phyloP scores from a whole-genome alignment of 53 echinoderm and acorn worm genomes.

The Antedon mediterranea region DNA sequence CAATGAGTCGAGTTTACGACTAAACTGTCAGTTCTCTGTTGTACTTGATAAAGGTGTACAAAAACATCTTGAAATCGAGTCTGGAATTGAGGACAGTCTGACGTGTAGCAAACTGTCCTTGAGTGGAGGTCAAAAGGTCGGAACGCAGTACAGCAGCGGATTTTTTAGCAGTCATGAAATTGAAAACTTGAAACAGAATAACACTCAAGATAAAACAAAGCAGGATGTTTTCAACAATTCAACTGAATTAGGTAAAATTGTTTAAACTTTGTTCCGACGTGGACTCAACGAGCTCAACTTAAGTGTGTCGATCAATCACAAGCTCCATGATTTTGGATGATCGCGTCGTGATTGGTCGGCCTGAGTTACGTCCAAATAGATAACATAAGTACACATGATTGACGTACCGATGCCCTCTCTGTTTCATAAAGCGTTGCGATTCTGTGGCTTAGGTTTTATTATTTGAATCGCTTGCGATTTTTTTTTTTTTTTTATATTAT shows the following conservation, averaged over 20 bases:
- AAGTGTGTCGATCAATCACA: no score
- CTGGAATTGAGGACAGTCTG: not conserved
- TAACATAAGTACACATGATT: no score
- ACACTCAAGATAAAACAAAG: not conserved
- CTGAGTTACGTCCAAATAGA: no score
- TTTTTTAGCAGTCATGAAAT: not conserved
- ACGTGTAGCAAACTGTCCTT: not conserved
- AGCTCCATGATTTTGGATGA: no score
- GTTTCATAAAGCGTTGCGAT: no score
- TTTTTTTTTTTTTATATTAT: no score
- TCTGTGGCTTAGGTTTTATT: no score
- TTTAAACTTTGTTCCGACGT: no score
- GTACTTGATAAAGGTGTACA: not conserved
- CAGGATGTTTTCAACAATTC: not conserved
- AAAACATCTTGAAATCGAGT: not conserved
- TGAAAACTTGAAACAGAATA: not conserved
- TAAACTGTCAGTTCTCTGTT: not conserved
- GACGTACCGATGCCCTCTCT: no score
- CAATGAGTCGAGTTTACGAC: not conserved
- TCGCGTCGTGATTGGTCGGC: no score
- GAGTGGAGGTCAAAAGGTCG: not conserved
- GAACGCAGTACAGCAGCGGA: not conserved
- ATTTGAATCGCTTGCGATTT: no score
- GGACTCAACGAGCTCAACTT: no score
- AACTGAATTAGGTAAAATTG: not conserved